Evolutionary conservation across 2,113 vertebrate genomes (phyloP).

Genomic region (Hippolais icterina): DNA sequence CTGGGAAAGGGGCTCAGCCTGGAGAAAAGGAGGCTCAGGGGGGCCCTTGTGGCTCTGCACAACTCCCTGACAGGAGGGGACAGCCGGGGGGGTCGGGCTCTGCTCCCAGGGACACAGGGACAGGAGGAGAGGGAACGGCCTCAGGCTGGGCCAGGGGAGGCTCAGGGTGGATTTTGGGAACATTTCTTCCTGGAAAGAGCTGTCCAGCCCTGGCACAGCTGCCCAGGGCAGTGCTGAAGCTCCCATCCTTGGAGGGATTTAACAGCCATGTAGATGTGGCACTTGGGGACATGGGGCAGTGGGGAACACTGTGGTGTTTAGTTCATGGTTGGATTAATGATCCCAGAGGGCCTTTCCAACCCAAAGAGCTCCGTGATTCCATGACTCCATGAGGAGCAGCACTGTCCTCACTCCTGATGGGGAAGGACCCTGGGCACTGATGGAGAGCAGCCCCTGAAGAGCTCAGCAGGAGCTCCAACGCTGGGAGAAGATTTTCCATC

Average conservation of each 20-base stretch:
- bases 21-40: no score
- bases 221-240: fast-evolving
- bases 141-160: no score
- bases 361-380: neutral
- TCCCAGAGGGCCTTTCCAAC: neutral
- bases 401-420: fast-evolving
- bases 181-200: fast-evolving
- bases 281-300: fast-evolving
- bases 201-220: no score
- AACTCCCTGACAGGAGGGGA: no score
- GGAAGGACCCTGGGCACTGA: fast-evolving
- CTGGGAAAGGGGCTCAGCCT: no score
- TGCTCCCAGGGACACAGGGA: no score
- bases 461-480: fast-evolving
- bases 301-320: fast-evolving
- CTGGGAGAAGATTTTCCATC: neutral
- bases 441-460: neutral
- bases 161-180: fast-evolving
- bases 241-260: neutral
- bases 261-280: fast-evolving
- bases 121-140: no score
- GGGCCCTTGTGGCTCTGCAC: no score
- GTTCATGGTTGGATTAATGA: neutral
- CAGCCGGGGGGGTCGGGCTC: no score
- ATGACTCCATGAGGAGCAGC: neutral